Base-by-base conservation (phyloP, 2,888 invertebrate species). In the Bombylius major region DNA sequence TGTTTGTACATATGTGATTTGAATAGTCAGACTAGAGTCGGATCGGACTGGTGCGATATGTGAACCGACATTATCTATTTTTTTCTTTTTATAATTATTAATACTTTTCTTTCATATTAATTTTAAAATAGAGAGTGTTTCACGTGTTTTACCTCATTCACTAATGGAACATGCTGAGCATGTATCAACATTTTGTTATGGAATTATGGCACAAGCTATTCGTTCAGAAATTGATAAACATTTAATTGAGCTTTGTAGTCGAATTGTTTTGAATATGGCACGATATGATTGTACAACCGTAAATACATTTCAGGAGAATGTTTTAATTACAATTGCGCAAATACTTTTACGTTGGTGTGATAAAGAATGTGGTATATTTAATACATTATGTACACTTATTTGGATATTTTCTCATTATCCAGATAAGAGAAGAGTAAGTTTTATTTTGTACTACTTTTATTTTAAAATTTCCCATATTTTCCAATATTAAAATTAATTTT, bases 321-420 rank as follows among this genome's bases (percentile, higher is more conserved):
- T 79, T 52, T 77, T 86, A 31, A 75, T 79, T 34, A 77, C 78
- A 3, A 73, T 86, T 50, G 70, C 86, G 47, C 82, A 80, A 64
- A 78, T 83, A 66, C 77, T 87, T 77, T 72, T 78, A 68, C 78
- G 83, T 55, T 85, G 81, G 74, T 83, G 83, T 65, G 82, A 81
- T 64, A 84, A 81, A 63, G 84, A 86, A 63, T 76, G 77, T 6
- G 76, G 77, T 49, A 70, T 84, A 54, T 84, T 84, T 63, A 81
- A 82, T 62, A 79, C 80, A 33, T 68, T 86, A 36, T 79, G 81
- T 52, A 85, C 86, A 0, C 76, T 84, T 42, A 68, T 86, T 47
- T 86, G 84, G 84, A 71, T 85, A 12, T 83, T 84, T 66, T 74
- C 70, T 1, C 73, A 73, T 58, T 70, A 68, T 46, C 67, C 69